These are phyloP conservation scores for Coremacera marginata DNA, from an alignment of 2,888 invertebrate genomes.

Conservation along the genomic window DNA sequence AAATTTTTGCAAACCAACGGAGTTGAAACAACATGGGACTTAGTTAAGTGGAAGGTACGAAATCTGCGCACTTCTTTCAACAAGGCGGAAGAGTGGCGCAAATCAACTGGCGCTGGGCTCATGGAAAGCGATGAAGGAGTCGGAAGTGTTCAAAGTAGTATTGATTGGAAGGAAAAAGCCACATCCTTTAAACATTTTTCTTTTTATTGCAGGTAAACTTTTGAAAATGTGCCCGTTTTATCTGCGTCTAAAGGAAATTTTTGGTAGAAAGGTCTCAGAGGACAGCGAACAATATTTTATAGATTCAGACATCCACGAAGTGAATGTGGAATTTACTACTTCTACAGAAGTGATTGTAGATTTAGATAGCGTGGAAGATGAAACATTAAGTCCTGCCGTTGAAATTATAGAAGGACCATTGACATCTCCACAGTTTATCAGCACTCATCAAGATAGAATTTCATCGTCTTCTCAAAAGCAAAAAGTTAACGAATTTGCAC, in stretches of 20 bases:
- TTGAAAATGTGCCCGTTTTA: not conserved
- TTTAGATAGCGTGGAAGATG: too few relatives aligned
- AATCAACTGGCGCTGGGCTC: slow-evolving; percentile 13
- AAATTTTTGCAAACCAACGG: too few relatives aligned
- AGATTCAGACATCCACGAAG: too few relatives aligned
- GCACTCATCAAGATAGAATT: too few relatives aligned
- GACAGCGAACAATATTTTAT: too few relatives aligned
- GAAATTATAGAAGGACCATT: too few relatives aligned
- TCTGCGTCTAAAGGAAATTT: too few relatives aligned
- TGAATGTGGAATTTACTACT: too few relatives aligned
- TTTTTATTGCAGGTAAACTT: not conserved
- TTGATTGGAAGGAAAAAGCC: too few relatives aligned
- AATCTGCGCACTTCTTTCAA: not conserved
- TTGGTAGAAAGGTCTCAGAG: not conserved
- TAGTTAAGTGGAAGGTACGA: slow-evolving; percentile 18
- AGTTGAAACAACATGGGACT: slow-evolving; percentile 21
- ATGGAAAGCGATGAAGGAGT: slow-evolving; percentile 6
- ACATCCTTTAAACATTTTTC: not conserved
- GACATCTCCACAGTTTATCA: not conserved
- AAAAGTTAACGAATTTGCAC: not conserved
- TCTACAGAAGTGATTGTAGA: too few relatives aligned
- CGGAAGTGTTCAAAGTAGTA: too few relatives aligned
- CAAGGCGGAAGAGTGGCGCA: slow-evolving; percentile 8
- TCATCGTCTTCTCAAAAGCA: not conserved
- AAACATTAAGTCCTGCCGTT: too few relatives aligned